Evolutionary conservation across 2,888 invertebrate genomes (phyloP).

Genomic region (Morpho deidamia): DNA sequence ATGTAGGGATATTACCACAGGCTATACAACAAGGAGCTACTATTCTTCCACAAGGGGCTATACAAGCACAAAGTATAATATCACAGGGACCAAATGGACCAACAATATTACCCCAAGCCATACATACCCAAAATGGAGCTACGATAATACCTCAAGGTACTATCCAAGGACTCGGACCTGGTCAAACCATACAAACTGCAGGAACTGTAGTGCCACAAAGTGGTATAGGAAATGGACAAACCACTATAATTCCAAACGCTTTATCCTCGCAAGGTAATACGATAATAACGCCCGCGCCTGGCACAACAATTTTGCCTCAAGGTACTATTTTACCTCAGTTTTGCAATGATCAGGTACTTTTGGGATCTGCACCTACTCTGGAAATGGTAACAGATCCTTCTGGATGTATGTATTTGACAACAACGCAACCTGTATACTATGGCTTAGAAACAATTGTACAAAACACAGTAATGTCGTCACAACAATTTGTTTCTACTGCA

Average conservation of each 20-base stretch:
- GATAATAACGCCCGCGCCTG: conserved; percentile 71
- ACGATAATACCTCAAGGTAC: conserved; percentile 80
- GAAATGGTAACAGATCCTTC: conserved; percentile 81
- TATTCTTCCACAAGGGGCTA: conserved; percentile 78
- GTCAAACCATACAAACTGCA: conserved; percentile 56
- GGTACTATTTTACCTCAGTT: conserved; percentile 74
- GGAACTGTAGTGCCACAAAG: conserved; percentile 69
- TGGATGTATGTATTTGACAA: conserved; percentile 78
- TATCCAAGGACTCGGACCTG: conserved; percentile 59
- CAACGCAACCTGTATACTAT: conserved; percentile 88
- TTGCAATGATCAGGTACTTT: conserved; percentile 79
- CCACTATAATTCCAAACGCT: conserved; percentile 68
- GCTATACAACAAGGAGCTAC: conserved; percentile 74
- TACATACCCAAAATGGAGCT: conserved; percentile 78
- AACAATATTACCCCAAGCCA: conserved; percentile 79
- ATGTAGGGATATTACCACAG: conserved; percentile 72
- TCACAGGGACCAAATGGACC: conserved; percentile 77
- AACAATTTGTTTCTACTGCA: conserved; percentile 89
- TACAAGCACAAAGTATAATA: conserved; percentile 71
- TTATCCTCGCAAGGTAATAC: conserved; percentile 75
- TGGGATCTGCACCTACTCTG: conserved; percentile 80
- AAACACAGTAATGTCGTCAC: conserved; percentile 93
- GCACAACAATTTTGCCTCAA: conserved; percentile 80
- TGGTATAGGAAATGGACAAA: conserved; percentile 70
- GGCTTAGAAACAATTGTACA: conserved; percentile 92